Evolutionary conservation across 1,140 invertebrate genomes (phyloP).

Genomic region (Aricia agestis): DNA sequence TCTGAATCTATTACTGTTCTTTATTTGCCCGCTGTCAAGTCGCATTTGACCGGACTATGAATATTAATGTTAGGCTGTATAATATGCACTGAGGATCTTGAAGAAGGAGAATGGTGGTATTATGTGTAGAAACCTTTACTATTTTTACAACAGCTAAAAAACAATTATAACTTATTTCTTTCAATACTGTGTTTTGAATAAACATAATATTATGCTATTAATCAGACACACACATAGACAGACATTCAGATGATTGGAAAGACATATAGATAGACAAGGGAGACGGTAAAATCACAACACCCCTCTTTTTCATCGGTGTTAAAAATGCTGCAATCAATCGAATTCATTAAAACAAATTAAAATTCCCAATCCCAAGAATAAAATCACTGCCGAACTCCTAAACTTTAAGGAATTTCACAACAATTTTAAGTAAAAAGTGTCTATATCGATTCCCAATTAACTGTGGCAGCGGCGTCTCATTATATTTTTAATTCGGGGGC

Average conservation of each 20-base stretch:
- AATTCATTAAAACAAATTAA: background rate
- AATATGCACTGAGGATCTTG: background rate
- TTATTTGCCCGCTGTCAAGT: constrained; percentile 41
- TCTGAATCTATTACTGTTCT: constrained; percentile 66
- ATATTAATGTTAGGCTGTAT: constrained; percentile 34
- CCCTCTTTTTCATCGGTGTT: too few relatives aligned
- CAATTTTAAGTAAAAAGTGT: constrained; percentile 39
- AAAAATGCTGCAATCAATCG: background rate
- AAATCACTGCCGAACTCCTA: background rate
- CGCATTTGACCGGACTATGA: constrained; percentile 42
- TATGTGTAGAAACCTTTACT: background rate
- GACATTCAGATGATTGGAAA: too few relatives aligned
- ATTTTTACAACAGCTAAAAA: background rate
- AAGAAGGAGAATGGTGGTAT: background rate
- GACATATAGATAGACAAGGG: too few relatives aligned
- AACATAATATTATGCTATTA: too few relatives aligned
- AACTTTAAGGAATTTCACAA: constrained; percentile 22
- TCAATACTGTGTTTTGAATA: too few relatives aligned
- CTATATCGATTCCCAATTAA: constrained; percentile 75
- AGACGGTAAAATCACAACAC: too few relatives aligned
- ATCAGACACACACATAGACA: too few relatives aligned
- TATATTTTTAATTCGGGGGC: constrained; percentile 76
- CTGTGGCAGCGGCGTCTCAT: constrained; percentile 66
- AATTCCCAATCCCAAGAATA: background rate
- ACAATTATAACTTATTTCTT: too few relatives aligned